phyloP scores from a whole-genome alignment of 2,797 vertebrate species.

The Aeoliscus strigatus region DNA sequence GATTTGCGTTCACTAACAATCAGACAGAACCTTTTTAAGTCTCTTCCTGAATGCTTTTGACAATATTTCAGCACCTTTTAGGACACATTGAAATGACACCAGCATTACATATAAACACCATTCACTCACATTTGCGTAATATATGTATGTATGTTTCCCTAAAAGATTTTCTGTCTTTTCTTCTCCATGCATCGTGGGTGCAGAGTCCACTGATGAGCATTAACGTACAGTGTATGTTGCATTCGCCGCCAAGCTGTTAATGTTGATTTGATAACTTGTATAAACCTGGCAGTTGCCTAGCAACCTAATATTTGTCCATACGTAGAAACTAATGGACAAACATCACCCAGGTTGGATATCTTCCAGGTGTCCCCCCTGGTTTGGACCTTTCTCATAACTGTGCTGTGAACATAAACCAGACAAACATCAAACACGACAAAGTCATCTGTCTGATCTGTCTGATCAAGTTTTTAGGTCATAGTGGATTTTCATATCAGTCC shows the following conservation, averaged over 20 bases:
- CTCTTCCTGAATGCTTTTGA: conserved; percentile 47
- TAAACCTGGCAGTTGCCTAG: conserved; percentile 61
- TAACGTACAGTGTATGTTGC: conserved; percentile 27
- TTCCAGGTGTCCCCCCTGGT: conserved; percentile 42
- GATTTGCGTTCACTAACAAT: no score
- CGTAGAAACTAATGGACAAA: conserved; percentile 69
- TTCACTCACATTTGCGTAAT: conserved; percentile 44
- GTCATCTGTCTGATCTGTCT: no score
- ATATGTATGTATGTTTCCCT: no score
- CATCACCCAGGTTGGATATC: conserved; percentile 23
- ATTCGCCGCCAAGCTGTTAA: conserved; percentile 21
- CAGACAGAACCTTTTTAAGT: no score
- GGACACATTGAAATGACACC: conserved; percentile 39
- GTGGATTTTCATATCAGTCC: no score
- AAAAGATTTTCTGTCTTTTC: conserved; percentile 16
- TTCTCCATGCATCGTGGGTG: conserved; percentile 9
- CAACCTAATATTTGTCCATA: conserved; percentile 73
- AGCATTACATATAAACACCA: conserved; percentile 51
- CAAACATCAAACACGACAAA: no score
- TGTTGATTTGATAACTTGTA: conserved; percentile 65
- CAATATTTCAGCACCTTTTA: conserved; percentile 63
- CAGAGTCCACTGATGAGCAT: conserved; percentile 17
- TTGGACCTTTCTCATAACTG: conserved; percentile 28
- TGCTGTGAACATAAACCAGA: conserved; percentile 10
- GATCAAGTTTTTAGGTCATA: no score